Percentiles rank a stretch among this genome's conserved stretches.
Evolutionary conservation across 2,888 invertebrate genomes (phyloP).

Genomic region (Troides helena): DNA sequence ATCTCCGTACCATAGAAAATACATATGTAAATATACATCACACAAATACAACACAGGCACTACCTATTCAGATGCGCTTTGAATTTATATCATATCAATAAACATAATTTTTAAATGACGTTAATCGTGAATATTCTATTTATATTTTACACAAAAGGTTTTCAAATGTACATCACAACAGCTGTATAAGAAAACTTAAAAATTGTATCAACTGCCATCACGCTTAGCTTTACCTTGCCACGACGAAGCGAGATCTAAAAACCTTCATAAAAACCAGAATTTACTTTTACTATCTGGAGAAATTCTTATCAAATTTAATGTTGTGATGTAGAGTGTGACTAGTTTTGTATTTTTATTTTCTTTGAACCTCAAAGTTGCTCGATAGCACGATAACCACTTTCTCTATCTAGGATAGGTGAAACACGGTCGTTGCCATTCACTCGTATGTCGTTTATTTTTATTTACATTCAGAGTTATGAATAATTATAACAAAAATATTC

Average conservation of each 20-base stretch:
- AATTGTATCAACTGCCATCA: neutral
- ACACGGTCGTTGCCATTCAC: constrained; percentile 13
- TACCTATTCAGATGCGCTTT: no score
- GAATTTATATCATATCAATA: no score
- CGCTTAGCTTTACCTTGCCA: no score
- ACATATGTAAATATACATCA: no score
- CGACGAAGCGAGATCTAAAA: no score
- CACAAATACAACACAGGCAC: no score
- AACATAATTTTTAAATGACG: no score
- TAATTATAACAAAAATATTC: neutral
- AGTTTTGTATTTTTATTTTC: neutral
- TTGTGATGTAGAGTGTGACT: neutral
- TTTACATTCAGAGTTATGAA: neutral
- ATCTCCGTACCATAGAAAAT: no score
- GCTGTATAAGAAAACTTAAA: neutral
- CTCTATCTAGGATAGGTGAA: constrained; percentile 3
- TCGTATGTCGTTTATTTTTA: constrained; percentile 5
- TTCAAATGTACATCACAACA: no score
- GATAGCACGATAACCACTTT: constrained; percentile 15
- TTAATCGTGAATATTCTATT: no score
- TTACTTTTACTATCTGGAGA: neutral
- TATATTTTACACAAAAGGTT: no score
- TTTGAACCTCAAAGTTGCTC: neutral
- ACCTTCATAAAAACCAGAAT: no score
- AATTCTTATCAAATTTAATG: neutral